Base-by-base conservation (phyloP, 1,140 invertebrate species). In the Sogatella furcifera region DNA sequence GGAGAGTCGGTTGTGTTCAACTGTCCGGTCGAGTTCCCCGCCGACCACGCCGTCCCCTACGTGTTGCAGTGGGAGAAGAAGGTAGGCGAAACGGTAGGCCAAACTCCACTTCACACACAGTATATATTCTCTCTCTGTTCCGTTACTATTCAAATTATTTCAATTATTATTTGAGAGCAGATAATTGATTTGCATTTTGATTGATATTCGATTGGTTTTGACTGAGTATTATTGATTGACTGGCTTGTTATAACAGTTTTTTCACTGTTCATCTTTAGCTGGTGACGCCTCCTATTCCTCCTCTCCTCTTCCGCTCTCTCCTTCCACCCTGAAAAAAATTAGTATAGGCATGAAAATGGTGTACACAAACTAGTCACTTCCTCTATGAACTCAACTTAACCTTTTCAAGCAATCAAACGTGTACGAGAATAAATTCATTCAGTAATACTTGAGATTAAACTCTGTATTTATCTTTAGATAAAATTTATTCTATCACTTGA, bases 21-120 rank as follows among this genome's bases (percentile, higher is more conserved):
- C 78, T 97, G 93, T 79, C 89, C 91, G 77, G 90, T 97, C 76
- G 90, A 94, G 75, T 95, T 93, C 78, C 92, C 92, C 66, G 89
- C 90, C 74, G 89, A 90, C 77, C 87, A 92, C 76, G 88, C 90
- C 70, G 90, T 94, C 77, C 91, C 92, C 76, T 95, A 95, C 80
- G 91, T 95, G 78, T 86, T 95, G 73, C 92, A 95, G 82, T 97
- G 93, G 93, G 89, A 94, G 85, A 95, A 95, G 85, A 92, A 94
- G 87, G 91, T 94, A 88, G 88, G 86, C 84, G 87, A 90, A 79
- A 87, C 85, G 88, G 88, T 91, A 90, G 84, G 65, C 62, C 57
- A 62, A 49, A 49, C 46, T 49, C 57, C 57, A 53, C 57, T 38
- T 38, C 54, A 66, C 63, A 66, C 57, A 58, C 46, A 53, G 24